Base-by-base conservation (phyloP, 2,888 invertebrate species). In the Biston stratarius region DNA sequence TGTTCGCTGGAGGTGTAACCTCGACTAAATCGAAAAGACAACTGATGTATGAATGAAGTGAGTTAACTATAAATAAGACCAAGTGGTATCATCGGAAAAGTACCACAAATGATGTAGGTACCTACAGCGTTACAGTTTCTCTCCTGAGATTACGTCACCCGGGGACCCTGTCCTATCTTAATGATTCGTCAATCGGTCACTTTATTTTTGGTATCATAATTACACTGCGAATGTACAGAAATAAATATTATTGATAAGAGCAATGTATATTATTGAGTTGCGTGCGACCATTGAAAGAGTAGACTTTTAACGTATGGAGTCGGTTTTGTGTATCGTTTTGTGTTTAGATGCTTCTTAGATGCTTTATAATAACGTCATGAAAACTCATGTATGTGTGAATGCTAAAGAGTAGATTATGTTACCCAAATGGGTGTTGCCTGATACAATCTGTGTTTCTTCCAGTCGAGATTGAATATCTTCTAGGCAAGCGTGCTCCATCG, bases 21-120 rank as follows among this genome's bases (percentile, higher is more conserved):
- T 70, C 75, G 73, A 72, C 81, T 79, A 79, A 86, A 84, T 76
- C 78, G 80, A 77, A 67, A 69, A 69, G 70, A 62, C 79, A 77
- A 87, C 86, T 85, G 83, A 82, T 84, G 82, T 81, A 65, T 75
- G 65, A 69, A 64, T 42, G 24, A 12, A 42, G 42, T 2, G 44
- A 15, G 33, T 36, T n/a, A 14, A 15, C 14, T 0, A 14, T 65
- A 40, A 44, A 34, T 48, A 48, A 15, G 36, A 58, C 15, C 38
- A 45, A 40, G 73, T 63, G 62, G 64, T 69, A 63, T 33, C 68
- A 73, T 78, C 69, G 87, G 84, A 85, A 83, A 87, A 85, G 69
- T 78, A 83, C 81, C 70, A 24, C 24, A 53, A 49, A 53, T 15
- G 8, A 12, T 55, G 7, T 15, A 5, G n/a, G 45, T 64, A 55